Evolutionary conservation across 2,797 vertebrate species (phyloP), one percentile per base, ranked within the genome.

Genomic region (Pseudocheirus occidentalis): DNA sequence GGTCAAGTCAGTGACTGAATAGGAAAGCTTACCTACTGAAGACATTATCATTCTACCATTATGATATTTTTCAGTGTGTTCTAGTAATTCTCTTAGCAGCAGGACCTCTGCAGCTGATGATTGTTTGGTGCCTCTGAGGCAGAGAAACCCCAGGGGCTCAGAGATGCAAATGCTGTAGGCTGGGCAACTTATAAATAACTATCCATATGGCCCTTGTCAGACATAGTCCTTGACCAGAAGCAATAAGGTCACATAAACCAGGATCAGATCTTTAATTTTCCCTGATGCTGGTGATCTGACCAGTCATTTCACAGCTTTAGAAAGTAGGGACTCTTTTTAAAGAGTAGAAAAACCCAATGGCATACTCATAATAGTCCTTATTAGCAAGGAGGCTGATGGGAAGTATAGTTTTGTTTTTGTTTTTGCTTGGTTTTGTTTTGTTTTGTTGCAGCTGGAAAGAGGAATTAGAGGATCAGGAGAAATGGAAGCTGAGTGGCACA

Each of bases 11-110:
- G 9, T 55, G 50, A 40, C 92, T 92, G 50, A 89, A 6, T 55
- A 34, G 6, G 56, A 0, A 92, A 90, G 28, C 95, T 81, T 57
- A 93, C 55, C 91, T 96, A 6, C 34, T 16, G 24, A n/a, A 92
- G 91, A 90, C 93, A 92, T 95, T 90, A 95, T 90, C 62, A 57
- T 14, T 91, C 92, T 93, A 95, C 95, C 95, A 95, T 97, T 93
- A 27, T 89, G 31, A 90, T 95, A 4, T 34, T 87, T 40, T 95
- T 21, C 21, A 46, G 12, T 81, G 53, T 91, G 87, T 59, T 91
- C 93, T 94, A 55, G 52, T 93, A 81, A 81, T 81, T 81, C 66
- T 81, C n/a, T 81, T 46, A 81, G 21, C 66, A 81, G 66, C 66
- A 81, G 66, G 66, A 18, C n/a, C 21, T 81, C 66, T 81, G 66